Percentiles rank a stretch among this genome's conserved stretches.
Evolutionary conservation across 2,888 invertebrate species (phyloP).

Genomic region (Prosapia bicincta): DNA sequence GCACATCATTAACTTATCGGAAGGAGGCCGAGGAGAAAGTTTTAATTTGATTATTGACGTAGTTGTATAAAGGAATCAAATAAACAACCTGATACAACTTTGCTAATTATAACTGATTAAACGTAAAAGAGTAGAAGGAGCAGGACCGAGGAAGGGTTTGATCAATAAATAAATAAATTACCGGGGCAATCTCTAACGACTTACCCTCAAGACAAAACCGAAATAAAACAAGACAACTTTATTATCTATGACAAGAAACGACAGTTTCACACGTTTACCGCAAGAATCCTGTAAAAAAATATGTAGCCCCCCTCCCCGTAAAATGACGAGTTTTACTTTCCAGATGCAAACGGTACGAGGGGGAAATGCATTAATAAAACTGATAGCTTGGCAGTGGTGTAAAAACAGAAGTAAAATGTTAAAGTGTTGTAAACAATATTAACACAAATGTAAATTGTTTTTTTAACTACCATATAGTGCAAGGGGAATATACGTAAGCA

Average conservation of each 20-base stretch:
- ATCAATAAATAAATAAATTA: background rate
- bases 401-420: background rate
- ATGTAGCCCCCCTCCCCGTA: too few species aligned
- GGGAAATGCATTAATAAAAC: background rate
- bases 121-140: background rate
- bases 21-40: too few species aligned
- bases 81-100: background rate
- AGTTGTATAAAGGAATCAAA: background rate
- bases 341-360: background rate
- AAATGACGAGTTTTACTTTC: too few species aligned
- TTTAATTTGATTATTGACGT: too few species aligned
- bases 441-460: background rate
- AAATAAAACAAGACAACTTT: background rate
- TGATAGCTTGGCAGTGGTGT: background rate
- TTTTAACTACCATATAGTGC: too few species aligned
- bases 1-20: too few species aligned
- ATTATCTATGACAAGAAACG: background rate
- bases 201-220: background rate
- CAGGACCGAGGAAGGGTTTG: background rate
- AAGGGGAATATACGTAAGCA: too few species aligned
- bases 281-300: background rate
- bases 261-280: background rate
- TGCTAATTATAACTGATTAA: background rate
- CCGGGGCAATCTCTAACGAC: background rate
- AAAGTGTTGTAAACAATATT: background rate